Evolutionary conservation across 2,797 vertebrate genomes (phyloP).

Genomic region (Yasuhikotakia modesta): DNA sequence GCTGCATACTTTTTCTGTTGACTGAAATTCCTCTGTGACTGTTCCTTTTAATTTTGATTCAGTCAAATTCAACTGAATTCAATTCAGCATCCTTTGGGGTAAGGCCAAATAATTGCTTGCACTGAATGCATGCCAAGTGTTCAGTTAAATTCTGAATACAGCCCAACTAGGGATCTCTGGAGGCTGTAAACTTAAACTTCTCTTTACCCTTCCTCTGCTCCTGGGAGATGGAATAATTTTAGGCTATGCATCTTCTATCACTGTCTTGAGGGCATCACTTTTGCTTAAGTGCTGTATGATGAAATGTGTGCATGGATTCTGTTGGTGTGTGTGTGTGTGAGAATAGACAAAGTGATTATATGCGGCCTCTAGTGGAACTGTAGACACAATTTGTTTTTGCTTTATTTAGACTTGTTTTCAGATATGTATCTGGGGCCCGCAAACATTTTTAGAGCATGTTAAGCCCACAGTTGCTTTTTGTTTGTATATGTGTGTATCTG

Average conservation of each 20-base stretch:
- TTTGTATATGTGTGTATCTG: conserved; percentile 4
- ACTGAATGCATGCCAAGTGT: not conserved
- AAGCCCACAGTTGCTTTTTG: not conserved
- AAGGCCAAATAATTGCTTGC: not conserved
- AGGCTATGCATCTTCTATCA: not conserved
- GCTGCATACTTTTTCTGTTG: not conserved
- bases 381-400: not conserved
- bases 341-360: not conserved
- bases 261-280: conserved; percentile 7
- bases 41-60: not conserved
- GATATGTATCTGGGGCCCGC: conserved; percentile 1
- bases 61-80: not conserved
- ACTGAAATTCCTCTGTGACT: not conserved
- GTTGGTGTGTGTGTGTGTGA: not conserved
- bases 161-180: not conserved
- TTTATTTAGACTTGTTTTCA: not conserved
- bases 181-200: not conserved
- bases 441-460: conserved; percentile 5
- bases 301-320: not conserved
- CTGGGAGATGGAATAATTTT: not conserved
- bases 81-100: not conserved
- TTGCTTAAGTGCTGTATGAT: not conserved
- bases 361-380: not conserved
- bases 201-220: not conserved
- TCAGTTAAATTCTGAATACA: not conserved